These are phyloP conservation scores for Pygoscelis antarcticus DNA, from an alignment of 2,113 vertebrate genomes.

Conservation along the genomic window DNA sequence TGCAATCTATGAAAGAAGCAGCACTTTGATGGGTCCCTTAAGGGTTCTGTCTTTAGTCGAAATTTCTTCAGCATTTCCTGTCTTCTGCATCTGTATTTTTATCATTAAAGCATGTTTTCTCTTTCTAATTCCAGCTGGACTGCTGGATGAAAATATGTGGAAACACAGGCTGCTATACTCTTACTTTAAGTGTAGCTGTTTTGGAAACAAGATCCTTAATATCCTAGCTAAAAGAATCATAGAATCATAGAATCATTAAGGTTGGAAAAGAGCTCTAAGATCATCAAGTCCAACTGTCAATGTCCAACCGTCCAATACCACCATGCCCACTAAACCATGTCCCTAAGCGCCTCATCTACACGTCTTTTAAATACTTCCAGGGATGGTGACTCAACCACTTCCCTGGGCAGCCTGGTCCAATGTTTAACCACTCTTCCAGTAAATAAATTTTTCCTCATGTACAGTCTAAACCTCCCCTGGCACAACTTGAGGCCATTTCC, in stretches of 20 bases:
- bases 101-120: not conserved
- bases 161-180: not conserved
- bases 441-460: too few species aligned
- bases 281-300: too few species aligned
- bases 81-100: not conserved
- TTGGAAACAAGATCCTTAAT: not conserved
- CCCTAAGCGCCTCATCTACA: too few species aligned
- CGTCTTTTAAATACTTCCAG: too few species aligned
- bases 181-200: not conserved
- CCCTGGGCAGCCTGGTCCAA: too few species aligned
- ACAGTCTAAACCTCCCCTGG: too few species aligned
- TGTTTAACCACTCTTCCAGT: too few species aligned
- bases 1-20: not conserved
- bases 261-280: too few species aligned
- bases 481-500: too few species aligned
- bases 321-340: too few species aligned
- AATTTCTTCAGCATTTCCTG: not conserved
- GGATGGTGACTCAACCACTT: too few species aligned
- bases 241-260: not conserved
- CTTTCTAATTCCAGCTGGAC: not conserved
- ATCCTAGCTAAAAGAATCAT: not conserved
- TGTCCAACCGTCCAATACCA: too few species aligned
- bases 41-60: not conserved
- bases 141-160: not conserved
- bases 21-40: not conserved